Evolutionary conservation across 2,888 invertebrate genomes (phyloP), one percentile per base, ranked within the genome.

Genomic region (Drosophila monieri): DNA sequence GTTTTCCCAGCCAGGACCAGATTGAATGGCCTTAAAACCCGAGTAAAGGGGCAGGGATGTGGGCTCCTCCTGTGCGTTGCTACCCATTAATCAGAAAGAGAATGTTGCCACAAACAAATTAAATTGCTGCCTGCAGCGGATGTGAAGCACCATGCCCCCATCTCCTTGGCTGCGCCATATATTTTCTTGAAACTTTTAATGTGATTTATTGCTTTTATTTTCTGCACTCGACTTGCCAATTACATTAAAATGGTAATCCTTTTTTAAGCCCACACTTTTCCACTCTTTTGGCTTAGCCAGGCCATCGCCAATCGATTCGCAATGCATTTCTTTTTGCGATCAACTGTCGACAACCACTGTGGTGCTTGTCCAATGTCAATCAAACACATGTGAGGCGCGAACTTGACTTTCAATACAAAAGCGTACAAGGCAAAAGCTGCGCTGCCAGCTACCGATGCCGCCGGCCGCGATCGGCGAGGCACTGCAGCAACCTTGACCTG

Each of bases 401-500:
- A 81, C 89, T 83, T 85, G 89, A 88, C 87, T 87, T 87, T 88
- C 89, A 87, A 87, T 89, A 79, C 52, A 70, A 78, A 58, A 73
- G 79, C 85, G 78, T 69, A 85, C 88, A 84, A 83, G 84, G 85
- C 88, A 75, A 83, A 70, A 88, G 73, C 77, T 71, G 62, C 65
- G 80, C 68, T 57, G 70, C 21, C 27, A 62, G 58, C 68, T 71
- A 61, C 68, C 68, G 70, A 71, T 35, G 35, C 35, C 35, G 35
- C 35, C 35, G 35, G 35, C 84, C 80, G 77, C 76, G 86, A 88
- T 86, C 79, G 76, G 10, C 51, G 55, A 59, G 54, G 30, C 60
- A 52, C 46, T 65, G 68, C 48, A 67, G 47, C 85, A 91, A 91
- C 91, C 90, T 90, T 90, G 91, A 91, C 90, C 90, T 87, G 90